These are phyloP conservation scores for Lochmaea crataegi DNA, from an alignment of 2,888 invertebrate genomes.

Conservation along the genomic window DNA sequence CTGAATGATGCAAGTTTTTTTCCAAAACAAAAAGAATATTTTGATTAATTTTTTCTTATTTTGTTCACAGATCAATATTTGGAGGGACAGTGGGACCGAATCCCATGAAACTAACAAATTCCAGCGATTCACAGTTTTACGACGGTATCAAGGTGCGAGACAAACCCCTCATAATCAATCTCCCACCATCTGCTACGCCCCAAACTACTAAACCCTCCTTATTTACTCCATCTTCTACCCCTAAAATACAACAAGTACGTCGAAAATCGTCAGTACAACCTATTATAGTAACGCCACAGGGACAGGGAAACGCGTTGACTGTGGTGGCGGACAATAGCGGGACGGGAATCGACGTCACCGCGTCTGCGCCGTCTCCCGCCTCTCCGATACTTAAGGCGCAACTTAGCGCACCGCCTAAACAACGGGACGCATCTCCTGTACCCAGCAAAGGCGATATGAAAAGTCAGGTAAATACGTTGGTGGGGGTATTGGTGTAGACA, in stretches of 20 bases:
- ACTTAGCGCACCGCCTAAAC: slow-evolving; percentile 77
- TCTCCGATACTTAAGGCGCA: slow-evolving; percentile 89
- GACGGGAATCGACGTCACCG: slow-evolving; percentile 46
- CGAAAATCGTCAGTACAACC: slow-evolving; percentile 47
- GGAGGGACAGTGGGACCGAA: slow-evolving; percentile 87
- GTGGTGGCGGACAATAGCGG: slow-evolving; percentile 47
- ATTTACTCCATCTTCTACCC: slow-evolving; percentile 34
- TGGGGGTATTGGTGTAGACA: neutral
- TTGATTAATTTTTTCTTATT: neutral
- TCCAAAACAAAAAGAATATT: neutral
- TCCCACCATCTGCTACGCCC: slow-evolving; percentile 55
- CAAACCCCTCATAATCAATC: slow-evolving; percentile 69
- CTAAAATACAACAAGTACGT: slow-evolving; percentile 47
- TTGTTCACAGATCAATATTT: slow-evolving; percentile 76
- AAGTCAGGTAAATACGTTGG: slow-evolving; percentile 68
- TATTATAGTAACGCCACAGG: slow-evolving; percentile 33
- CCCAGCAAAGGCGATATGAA: slow-evolving; percentile 63
- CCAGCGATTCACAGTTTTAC: slow-evolving; percentile 71
- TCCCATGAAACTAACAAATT: slow-evolving; percentile 71
- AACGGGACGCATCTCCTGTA: slow-evolving; percentile 58
- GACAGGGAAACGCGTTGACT: slow-evolving; percentile 37
- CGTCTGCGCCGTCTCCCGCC: slow-evolving; percentile 70
- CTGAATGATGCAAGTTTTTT: too few species aligned
- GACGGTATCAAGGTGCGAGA: slow-evolving; percentile 77
- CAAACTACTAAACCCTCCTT: slow-evolving; percentile 38